Evolutionary conservation across 2,888 invertebrate genomes (phyloP), one percentile per base, ranked within the genome.

Genomic region (Penaeus monodon): DNA sequence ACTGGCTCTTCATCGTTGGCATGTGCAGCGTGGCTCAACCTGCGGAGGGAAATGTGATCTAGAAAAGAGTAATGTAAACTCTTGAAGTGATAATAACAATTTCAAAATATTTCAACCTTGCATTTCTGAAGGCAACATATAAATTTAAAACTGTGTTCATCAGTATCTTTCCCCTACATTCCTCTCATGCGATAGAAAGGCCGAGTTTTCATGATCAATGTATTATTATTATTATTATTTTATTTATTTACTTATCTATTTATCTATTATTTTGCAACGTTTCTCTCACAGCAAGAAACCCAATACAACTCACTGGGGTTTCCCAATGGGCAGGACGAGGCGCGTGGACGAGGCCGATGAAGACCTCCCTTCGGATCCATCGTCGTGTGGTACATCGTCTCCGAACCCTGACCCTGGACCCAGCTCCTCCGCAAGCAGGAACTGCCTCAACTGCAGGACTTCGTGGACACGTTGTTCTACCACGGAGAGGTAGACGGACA

Each of bases 391-490:
- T 2, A 38, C 24, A 10, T 76, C 84, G 17, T 88, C 88, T 6
- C 38, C 76, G 33, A 84, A 49, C 33, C 83, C 73, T 10, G 80
- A n/a, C 44, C 68, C 29, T 10, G 76, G 73, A 0, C 74, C 38
- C 66, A 73, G 20, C 27, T 88, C 88, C 33, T 88, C 88, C 3
- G 74, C 44, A 57, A 80, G 81, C 38, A 88, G 44, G 64, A 80
- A 84, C 76, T 88, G 88, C 14, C 80, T 85, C 24, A 84, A 64
- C 76, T 85, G 82, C 14, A 89, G 73, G 6, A 88, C 76, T 66
- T 90, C 90, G 20, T 86, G 80, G 8, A 90, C 85, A 8, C 87
- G 79, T 70, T 90, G 90, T 57, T 90, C 90, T 27, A 90, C 76
- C n/a, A 90, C 88, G 7, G 90, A 87, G 65, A 90, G 78, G 68